Conservation (phyloP, 2,797 vertebrate genomes). For the Choloepus didactylus region DNA sequence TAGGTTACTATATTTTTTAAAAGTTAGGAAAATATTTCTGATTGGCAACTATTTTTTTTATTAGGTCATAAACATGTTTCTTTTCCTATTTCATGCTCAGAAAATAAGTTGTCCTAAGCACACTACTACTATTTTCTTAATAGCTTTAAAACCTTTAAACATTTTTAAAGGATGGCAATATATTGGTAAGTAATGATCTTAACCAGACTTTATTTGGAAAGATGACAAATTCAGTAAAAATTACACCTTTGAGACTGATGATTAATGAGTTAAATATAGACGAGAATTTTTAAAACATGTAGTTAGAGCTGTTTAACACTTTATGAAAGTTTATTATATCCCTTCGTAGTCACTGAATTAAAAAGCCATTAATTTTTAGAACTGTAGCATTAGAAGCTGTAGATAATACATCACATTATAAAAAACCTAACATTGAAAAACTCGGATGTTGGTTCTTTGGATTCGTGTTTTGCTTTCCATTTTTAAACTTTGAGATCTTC, state of each 20-base stretch:
- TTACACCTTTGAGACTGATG: not conserved
- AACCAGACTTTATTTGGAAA: constrained; percentile 20
- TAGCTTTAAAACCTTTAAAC: not conserved
- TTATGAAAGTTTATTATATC: not conserved
- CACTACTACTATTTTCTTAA: not conserved
- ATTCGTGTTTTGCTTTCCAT: constrained; percentile 38
- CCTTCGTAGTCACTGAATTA: constrained; percentile 49
- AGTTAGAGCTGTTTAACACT: not conserved
- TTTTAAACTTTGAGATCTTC: constrained; percentile 43
- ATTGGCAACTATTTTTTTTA: not conserved
- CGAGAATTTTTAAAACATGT: not conserved
- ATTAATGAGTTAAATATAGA: constrained; percentile 26
- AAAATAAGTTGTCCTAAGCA: not conserved
- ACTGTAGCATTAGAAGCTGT: not conserved
- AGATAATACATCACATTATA: constrained; percentile 1
- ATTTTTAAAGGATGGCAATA: not conserved
- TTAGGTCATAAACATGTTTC: not conserved
- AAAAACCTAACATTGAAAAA: not conserved
- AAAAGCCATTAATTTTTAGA: constrained; percentile 44
- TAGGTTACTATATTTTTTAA: not conserved
- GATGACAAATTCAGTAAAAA: constrained; percentile 13
- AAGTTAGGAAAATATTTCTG: constrained; percentile 33
- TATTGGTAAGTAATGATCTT: not conserved
- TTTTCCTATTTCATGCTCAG: not conserved
- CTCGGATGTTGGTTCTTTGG: not conserved